Conservation (phyloP, 1,140 invertebrate species). For the Campoletis sonorensis region DNA sequence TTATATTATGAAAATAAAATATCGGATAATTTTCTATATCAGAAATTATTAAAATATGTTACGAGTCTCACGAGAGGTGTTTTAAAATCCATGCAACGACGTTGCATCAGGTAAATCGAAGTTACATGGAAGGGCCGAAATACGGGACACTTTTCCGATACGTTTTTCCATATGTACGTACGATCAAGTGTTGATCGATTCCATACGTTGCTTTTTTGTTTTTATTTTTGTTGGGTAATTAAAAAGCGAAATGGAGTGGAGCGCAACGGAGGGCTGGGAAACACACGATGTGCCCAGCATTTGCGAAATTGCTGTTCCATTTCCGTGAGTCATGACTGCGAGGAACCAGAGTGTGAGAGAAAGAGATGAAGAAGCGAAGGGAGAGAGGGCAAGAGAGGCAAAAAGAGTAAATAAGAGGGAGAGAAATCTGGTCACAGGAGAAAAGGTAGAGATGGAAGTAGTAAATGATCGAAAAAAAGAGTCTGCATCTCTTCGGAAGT, state of each 20-base stretch:
- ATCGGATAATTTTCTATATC: not conserved
- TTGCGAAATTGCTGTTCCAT: slow-evolving; percentile 40
- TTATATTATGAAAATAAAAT: not conserved
- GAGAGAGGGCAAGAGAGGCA: not conserved
- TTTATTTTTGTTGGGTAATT: slow-evolving; percentile 13
- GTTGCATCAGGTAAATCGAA: not conserved
- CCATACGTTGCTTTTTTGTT: slow-evolving; percentile 1
- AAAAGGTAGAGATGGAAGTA: not conserved
- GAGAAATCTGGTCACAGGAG: not conserved
- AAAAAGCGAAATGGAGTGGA: slow-evolving; percentile 25
- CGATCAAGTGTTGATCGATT: slow-evolving; percentile 25
- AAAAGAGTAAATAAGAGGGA: not conserved
- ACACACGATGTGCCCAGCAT: slow-evolving; percentile 21
- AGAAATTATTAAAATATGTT: not conserved
- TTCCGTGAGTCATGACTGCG: slow-evolving; percentile 38
- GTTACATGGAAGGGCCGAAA: not conserved
- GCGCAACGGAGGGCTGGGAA: not conserved
- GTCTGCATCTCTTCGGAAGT: slow-evolving; percentile 23
- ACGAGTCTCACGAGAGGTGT: not conserved
- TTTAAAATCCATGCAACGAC: not conserved
- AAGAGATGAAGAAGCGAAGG: not conserved
- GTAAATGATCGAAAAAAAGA: not conserved
- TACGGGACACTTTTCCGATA: not conserved
- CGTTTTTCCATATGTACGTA: not conserved
- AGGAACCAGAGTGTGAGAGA: not conserved